These are phyloP conservation scores for Drosophila cracens DNA, from an alignment of 2,888 invertebrate species.

Conservation along the genomic window DNA sequence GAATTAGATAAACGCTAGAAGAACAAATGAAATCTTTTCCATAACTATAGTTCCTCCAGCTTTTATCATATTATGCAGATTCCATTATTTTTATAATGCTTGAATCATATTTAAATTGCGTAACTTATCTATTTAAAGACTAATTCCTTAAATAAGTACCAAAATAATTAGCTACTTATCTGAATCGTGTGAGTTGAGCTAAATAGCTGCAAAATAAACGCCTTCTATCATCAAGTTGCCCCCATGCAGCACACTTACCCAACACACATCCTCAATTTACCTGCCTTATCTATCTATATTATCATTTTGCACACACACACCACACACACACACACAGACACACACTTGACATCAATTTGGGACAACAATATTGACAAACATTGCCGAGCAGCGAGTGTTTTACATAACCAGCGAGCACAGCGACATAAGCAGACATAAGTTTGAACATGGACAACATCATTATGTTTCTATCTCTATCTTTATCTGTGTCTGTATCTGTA, in stretches of 20 bases:
- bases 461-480: slow-evolving; percentile 3
- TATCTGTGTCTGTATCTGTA: neutral
- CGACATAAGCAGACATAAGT: neutral
- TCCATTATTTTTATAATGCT: neutral
- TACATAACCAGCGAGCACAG: slow-evolving; percentile 51
- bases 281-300: slow-evolving; percentile 38
- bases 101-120: neutral
- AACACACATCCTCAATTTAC: slow-evolving; percentile 42
- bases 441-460: slow-evolving; percentile 26
- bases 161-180: slow-evolving; percentile 6
- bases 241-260: slow-evolving; percentile 24
- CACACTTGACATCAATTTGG: slow-evolving; percentile 58
- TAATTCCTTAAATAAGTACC: neutral
- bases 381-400: slow-evolving; percentile 36
- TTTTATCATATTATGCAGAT: neutral
- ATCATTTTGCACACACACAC: slow-evolving; percentile 26
- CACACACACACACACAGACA: slow-evolving; percentile 5
- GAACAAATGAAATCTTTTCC: neutral
- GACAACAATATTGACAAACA: slow-evolving; percentile 60
- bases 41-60: neutral
- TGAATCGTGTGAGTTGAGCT: slow-evolving; percentile 4
- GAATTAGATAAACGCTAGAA: neutral
- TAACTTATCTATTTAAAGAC: neutral
- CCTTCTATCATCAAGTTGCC: neutral
- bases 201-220: slow-evolving; percentile 9